phyloP scores from a whole-genome alignment of 2,797 vertebrate genomes.

The Acanthopagrus latus region DNA sequence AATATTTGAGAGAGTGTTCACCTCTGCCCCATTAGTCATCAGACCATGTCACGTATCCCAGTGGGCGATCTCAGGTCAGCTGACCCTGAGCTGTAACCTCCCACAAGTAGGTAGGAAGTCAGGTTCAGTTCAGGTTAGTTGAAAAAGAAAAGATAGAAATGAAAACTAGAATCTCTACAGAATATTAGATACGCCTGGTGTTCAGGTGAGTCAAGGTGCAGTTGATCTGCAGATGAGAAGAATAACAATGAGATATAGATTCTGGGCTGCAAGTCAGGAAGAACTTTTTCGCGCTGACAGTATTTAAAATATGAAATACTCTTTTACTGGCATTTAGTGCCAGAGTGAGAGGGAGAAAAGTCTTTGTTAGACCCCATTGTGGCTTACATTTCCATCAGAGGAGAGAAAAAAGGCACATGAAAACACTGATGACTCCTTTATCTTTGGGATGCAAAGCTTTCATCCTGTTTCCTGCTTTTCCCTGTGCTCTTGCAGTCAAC shows the following conservation, averaged over 20 bases:
- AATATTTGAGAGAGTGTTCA: neutral
- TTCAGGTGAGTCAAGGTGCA: neutral
- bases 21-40: conserved; percentile 22
- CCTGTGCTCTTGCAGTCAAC: conserved; percentile 87
- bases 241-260: neutral
- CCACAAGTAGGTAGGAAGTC: conserved; percentile 30
- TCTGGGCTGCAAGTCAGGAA: neutral
- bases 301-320: neutral
- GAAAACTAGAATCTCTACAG: neutral
- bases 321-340: neutral
- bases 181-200: neutral
- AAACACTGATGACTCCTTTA: conserved; percentile 3
- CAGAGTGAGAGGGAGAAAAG: neutral
- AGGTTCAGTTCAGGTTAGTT: neutral
- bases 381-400: neutral
- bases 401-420: neutral
- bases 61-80: conserved; percentile 15
- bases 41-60: neutral
- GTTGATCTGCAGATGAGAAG: neutral
- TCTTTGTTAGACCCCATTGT: neutral
- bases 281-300: neutral
- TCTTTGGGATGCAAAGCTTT: conserved; percentile 15
- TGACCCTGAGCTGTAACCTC: conserved; percentile 24
- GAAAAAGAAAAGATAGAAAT: conserved; percentile 5
- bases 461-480: conserved; percentile 64